These are phyloP conservation scores for Sisyra nigra DNA, from an alignment of 2,888 invertebrate genomes.

Conservation along the genomic window DNA sequence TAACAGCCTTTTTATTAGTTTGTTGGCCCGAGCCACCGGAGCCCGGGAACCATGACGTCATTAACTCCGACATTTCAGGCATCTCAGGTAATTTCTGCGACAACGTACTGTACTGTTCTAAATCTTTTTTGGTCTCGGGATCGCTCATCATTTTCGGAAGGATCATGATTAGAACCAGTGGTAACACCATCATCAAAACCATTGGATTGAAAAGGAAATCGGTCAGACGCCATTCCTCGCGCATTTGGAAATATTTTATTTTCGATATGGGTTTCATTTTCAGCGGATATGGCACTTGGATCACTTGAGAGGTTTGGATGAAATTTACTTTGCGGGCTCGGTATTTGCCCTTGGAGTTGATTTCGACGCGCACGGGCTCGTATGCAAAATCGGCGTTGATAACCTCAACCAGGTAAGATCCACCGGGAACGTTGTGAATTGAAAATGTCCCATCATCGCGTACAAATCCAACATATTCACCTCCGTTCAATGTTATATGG, in stretches of 20 bases:
- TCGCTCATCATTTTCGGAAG: conserved; percentile 96
- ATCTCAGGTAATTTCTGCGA: conserved; percentile 60
- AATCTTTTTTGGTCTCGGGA: conserved; percentile 91
- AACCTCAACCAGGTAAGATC: conserved; percentile 89
- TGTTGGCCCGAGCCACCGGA: conserved; percentile 27
- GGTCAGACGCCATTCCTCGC: conserved; percentile 94
- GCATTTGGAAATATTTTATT: conserved; percentile 75
- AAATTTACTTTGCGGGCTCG: conserved; percentile 88
- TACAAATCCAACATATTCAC: conserved; percentile 74
- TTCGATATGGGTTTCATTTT: conserved; percentile 70
- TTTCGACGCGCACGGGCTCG: conserved; percentile 91
- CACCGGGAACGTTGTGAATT: conserved; percentile 74
- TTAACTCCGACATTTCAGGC: conserved; percentile 91
- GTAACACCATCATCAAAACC: conserved; percentile 96
- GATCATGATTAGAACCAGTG: conserved; percentile 77
- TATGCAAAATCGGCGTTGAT: conserved; percentile 81
- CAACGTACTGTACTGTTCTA: conserved; percentile 76
- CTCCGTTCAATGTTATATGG: conserved; percentile 72
- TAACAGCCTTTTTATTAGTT: conserved; percentile 23
- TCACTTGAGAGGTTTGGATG: conserved; percentile 79
- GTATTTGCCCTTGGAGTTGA: conserved; percentile 93
- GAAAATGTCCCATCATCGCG: conserved; percentile 84
- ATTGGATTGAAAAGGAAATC: conserved; percentile 95
- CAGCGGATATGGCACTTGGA: conserved; percentile 85
- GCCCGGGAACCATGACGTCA: conserved; percentile 74